phyloP scores from a whole-genome alignment of 64 coral and sea anemone genomes.

The Actinia tenebrosa region DNA sequence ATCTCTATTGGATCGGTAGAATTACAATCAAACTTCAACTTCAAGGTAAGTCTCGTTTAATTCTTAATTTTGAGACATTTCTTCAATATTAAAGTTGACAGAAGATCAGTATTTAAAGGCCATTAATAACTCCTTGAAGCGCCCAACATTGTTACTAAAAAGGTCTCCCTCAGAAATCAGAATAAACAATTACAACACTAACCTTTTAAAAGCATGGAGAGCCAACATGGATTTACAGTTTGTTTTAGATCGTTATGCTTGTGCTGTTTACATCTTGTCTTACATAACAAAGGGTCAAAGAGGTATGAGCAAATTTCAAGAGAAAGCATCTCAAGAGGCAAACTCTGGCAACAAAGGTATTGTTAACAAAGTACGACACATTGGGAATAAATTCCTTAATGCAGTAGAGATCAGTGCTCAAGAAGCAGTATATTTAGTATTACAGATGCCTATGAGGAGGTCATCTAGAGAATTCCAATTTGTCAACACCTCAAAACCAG shows the following conservation, averaged over 20 bases:
- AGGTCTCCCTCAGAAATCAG: conserved; percentile 16
- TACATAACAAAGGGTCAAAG: conserved; percentile 77
- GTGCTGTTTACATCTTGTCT: conserved; percentile 62
- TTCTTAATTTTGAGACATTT: conserved; percentile 27
- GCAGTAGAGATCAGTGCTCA: conserved; percentile 4
- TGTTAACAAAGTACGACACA: conserved; percentile 13
- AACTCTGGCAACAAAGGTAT: conserved; percentile 31
- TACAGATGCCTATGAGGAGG: too few species aligned
- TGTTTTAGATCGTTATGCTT: conserved; percentile 67
- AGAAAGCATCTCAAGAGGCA: conserved; percentile 21
- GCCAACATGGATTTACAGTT: conserved; percentile 65
- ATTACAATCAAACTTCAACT: too few species aligned
- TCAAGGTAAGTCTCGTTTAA: too few species aligned
- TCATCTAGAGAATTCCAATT: too few species aligned
- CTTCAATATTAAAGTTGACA: background rate
- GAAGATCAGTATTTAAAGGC: background rate
- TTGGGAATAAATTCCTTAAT: conserved; percentile 49
- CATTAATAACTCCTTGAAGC: background rate
- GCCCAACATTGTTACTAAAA: conserved; percentile 25
- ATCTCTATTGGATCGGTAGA: too few species aligned
- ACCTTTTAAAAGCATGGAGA: conserved; percentile 32
- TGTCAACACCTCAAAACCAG: too few species aligned
- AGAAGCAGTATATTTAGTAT: too few species aligned
- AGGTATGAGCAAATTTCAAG: background rate
- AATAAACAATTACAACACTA: conserved; percentile 43